Conservation (phyloP, 2,113 vertebrate genomes). For the Shinisaurus crocodilurus region DNA sequence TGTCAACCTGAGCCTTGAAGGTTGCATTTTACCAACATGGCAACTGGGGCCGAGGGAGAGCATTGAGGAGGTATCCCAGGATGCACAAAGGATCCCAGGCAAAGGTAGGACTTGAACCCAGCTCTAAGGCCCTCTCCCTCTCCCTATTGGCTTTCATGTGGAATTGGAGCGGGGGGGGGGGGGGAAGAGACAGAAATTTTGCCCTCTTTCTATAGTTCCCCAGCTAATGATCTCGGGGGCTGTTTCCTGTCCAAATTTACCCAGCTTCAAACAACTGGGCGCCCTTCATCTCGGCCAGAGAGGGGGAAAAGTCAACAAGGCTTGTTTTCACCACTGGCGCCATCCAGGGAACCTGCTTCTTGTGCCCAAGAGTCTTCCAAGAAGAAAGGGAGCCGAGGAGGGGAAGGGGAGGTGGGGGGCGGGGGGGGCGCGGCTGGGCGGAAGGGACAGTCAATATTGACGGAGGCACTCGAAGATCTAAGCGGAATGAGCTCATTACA, state of each 20-base stretch:
- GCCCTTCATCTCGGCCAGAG: not conserved
- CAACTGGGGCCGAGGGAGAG: not conserved
- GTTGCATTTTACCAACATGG: not conserved
- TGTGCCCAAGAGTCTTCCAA: slow-evolving; percentile 3
- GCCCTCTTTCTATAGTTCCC: not conserved
- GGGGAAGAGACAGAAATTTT: not conserved
- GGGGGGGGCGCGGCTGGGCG: not conserved
- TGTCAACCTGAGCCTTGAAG: not conserved
- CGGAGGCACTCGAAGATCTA: slow-evolving; percentile 16
- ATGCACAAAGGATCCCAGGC: not conserved
- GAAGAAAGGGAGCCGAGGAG: not conserved
- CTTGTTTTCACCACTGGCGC: not conserved
- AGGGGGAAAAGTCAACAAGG: slow-evolving; percentile 8
- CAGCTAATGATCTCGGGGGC: not conserved
- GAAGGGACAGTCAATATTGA: slow-evolving; percentile 53
- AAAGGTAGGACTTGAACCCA: not conserved
- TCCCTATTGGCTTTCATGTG: not conserved
- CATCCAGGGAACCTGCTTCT: not conserved
- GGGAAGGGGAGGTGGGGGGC: not conserved
- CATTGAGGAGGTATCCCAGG: too few relatives aligned
- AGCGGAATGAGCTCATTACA: slow-evolving; percentile 44
- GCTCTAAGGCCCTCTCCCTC: not conserved
- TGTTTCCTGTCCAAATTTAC: not conserved
- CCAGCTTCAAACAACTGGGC: slow-evolving; percentile 14
- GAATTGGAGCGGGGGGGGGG: not conserved